phyloP scores from a whole-genome alignment of 35 echinoderm and acorn worm genomes.

The Eucidaris tribuloides region DNA sequence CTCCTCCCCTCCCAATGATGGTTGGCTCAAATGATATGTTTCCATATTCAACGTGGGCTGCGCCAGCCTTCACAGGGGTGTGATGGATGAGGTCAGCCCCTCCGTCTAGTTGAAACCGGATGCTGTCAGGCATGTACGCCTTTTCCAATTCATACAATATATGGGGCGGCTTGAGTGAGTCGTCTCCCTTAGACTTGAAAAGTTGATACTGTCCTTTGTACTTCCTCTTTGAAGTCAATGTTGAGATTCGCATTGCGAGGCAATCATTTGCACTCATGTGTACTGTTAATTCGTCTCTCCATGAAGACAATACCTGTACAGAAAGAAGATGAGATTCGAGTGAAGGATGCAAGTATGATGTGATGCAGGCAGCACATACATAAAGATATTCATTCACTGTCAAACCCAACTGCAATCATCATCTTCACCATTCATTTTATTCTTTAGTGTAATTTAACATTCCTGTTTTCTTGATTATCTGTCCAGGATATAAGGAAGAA shows the following conservation, averaged over 20 bases:
- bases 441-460: too few relatives aligned
- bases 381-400: too few relatives aligned
- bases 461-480: too few relatives aligned
- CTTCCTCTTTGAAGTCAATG: neutral
- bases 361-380: too few relatives aligned
- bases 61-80: slow-evolving; percentile 41
- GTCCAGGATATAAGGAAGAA: too few relatives aligned
- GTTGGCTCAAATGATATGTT: neutral
- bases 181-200: neutral
- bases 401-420: too few relatives aligned
- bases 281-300: neutral
- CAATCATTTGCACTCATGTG: slow-evolving; percentile 23
- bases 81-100: neutral
- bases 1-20: neutral
- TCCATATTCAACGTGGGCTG: neutral
- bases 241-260: slow-evolving; percentile 24
- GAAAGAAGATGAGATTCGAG: neutral
- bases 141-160: neutral
- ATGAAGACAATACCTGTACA: slow-evolving; percentile 4
- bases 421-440: too few relatives aligned
- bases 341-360: too few relatives aligned
- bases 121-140: slow-evolving; percentile 41
- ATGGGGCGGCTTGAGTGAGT: slow-evolving; percentile 1
- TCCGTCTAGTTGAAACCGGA: neutral
- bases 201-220: slow-evolving; percentile 27